phyloP scores from a whole-genome alignment of 1,140 invertebrate genomes.

The Calliphora vicina region DNA sequence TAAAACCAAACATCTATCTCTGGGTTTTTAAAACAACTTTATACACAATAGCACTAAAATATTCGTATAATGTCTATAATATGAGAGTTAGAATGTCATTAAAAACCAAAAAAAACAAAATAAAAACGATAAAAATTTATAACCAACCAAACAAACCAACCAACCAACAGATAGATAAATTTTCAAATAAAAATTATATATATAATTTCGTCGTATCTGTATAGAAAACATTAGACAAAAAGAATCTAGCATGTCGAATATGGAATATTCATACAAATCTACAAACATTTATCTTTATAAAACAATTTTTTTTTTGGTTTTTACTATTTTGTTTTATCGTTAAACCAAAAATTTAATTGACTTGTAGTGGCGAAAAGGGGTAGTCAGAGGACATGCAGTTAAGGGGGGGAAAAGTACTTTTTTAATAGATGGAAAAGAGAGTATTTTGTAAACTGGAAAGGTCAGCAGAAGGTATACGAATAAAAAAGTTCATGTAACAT shows the following conservation, averaged over 20 bases:
- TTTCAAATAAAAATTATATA: not conserved
- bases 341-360: not conserved
- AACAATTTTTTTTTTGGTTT: not conserved
- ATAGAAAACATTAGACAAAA: not conserved
- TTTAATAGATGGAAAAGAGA: not conserved
- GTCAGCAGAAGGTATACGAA: no score
- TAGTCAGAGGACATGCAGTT: not conserved
- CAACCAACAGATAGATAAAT: not conserved
- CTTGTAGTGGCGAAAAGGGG: not conserved
- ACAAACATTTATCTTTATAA: not conserved
- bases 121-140: constrained; percentile 9
- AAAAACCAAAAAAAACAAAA: not conserved
- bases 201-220: not conserved
- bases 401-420: not conserved
- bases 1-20: not conserved
- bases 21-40: not conserved
- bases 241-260: not conserved
- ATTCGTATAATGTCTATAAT: not conserved
- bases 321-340: not conserved
- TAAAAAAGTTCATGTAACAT: no score
- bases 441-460: no score
- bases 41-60: not conserved
- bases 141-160: constrained; percentile 8
- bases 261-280: not conserved
- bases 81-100: constrained; percentile 12